Conservation (phyloP, 2,888 invertebrate genomes). For the Chrysolina oricalcia region DNA sequence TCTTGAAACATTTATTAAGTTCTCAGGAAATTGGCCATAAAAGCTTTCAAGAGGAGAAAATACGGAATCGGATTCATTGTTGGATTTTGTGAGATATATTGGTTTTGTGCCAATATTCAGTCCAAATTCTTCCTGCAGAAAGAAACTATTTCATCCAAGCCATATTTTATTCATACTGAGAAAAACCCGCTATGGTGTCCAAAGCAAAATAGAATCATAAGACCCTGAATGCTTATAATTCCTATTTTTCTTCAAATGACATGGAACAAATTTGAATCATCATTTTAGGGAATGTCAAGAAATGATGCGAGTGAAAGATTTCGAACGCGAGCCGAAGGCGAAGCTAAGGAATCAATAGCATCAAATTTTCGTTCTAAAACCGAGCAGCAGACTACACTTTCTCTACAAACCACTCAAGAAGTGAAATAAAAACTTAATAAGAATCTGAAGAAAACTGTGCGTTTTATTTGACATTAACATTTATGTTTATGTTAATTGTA, state of each 20-base stretch:
- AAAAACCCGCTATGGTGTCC: background rate
- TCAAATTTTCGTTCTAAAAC: no score
- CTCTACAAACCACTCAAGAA: no score
- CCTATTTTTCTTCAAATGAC: background rate
- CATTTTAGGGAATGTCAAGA: no score
- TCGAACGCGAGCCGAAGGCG: no score
- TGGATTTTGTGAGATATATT: conserved; percentile 20
- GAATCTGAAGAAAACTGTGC: no score
- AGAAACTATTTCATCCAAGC: background rate
- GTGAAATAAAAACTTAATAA: no score
- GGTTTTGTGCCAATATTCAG: background rate
- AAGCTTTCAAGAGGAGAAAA: conserved; percentile 16
- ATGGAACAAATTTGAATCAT: no score
- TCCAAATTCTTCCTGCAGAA: background rate
- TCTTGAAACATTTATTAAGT: conserved; percentile 30
- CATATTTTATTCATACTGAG: background rate
- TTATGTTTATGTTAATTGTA: no score
- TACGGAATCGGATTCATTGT: conserved; percentile 10
- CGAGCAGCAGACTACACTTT: no score
- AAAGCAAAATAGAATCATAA: background rate
- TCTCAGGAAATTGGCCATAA: conserved; percentile 25
- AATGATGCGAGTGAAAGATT: no score
- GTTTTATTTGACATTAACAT: no score
- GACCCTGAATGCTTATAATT: background rate
- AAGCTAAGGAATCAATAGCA: no score